Evolutionary conservation across 2,888 invertebrate species (phyloP).

Genomic region (Ommatoiulus sabulosus): DNA sequence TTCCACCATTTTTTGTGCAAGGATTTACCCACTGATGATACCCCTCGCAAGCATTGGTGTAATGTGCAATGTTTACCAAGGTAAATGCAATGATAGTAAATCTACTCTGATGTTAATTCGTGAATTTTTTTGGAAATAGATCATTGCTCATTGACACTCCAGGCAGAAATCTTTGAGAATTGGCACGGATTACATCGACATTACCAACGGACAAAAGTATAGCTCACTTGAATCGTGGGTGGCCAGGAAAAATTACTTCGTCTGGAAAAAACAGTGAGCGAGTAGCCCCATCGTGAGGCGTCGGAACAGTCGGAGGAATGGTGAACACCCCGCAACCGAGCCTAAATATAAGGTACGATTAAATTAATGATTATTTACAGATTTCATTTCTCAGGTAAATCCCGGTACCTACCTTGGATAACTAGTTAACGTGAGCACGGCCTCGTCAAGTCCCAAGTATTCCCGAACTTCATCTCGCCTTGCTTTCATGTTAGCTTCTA

Average conservation of each 20-base stretch:
- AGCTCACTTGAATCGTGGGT: slow-evolving; percentile 85
- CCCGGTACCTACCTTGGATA: slow-evolving; percentile 82
- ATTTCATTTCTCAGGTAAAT: not conserved
- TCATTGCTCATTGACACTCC: too few species aligned
- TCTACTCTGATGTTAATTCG: too few species aligned
- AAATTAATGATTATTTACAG: not conserved
- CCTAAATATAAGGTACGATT: slow-evolving; percentile 70
- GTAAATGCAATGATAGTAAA: too few species aligned
- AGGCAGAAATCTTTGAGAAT: too few species aligned
- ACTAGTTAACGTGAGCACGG: slow-evolving; percentile 89
- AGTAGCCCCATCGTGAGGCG: slow-evolving; percentile 80
- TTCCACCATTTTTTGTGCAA: too few species aligned
- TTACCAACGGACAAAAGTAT: not conserved
- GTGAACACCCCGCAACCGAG: slow-evolving; percentile 92
- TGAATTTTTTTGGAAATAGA: too few species aligned
- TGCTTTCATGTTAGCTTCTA: slow-evolving; percentile 96
- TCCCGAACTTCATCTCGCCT: slow-evolving; percentile 80
- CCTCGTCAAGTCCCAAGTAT: slow-evolving; percentile 80
- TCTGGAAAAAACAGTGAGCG: slow-evolving; percentile 91
- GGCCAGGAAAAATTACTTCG: slow-evolving; percentile 92
- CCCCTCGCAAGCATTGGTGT: too few species aligned
- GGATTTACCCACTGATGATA: too few species aligned
- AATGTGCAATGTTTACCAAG: too few species aligned
- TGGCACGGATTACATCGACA: too few species aligned
- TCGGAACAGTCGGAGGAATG: slow-evolving; percentile 80